Conservation (phyloP, 2,797 vertebrate genomes). For the Triplophysa bombifrons region DNA sequence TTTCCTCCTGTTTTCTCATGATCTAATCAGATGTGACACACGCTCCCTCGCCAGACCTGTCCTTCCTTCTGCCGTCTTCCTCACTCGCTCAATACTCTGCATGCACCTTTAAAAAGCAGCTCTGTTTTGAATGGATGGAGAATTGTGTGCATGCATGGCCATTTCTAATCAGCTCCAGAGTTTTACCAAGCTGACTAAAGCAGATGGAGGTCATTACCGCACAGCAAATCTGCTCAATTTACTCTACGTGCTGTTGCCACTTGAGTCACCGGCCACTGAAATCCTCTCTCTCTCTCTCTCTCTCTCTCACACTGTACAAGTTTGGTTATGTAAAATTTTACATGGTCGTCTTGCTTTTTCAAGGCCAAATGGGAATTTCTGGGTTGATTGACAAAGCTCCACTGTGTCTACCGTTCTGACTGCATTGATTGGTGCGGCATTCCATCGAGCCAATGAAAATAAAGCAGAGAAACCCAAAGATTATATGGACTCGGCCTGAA, state of each 20-base stretch:
- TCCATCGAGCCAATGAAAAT: slow-evolving; percentile 10
- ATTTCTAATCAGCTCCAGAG: slow-evolving; percentile 68
- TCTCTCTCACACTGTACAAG: neutral
- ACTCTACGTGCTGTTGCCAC: slow-evolving; percentile 46
- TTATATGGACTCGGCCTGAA: slow-evolving; percentile 4
- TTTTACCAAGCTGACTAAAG: slow-evolving; percentile 59
- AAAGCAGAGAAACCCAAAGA: neutral
- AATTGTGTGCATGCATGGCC: slow-evolving; percentile 60
- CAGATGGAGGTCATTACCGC: slow-evolving; percentile 75
- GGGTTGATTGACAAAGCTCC: slow-evolving; percentile 1
- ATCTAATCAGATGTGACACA: slow-evolving; percentile 71
- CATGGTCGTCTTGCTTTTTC: neutral
- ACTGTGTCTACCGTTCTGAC: neutral
- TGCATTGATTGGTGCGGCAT: neutral
- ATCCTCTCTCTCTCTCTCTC: neutral
- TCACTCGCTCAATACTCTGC: slow-evolving; percentile 56
- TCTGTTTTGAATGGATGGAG: slow-evolving; percentile 68
- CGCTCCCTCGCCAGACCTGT: slow-evolving; percentile 22
- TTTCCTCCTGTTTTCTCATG: slow-evolving; percentile 62
- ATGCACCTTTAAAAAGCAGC: slow-evolving; percentile 58
- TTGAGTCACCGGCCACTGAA: slow-evolving; percentile 23
- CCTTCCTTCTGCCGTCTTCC: slow-evolving; percentile 8
- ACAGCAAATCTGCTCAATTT: slow-evolving; percentile 71
- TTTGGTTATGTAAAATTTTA: slow-evolving; percentile 11
- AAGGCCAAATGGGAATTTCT: slow-evolving; percentile 3